Conservation (phyloP, 2,797 vertebrate species). For the Scolopax bukidnonensis region DNA sequence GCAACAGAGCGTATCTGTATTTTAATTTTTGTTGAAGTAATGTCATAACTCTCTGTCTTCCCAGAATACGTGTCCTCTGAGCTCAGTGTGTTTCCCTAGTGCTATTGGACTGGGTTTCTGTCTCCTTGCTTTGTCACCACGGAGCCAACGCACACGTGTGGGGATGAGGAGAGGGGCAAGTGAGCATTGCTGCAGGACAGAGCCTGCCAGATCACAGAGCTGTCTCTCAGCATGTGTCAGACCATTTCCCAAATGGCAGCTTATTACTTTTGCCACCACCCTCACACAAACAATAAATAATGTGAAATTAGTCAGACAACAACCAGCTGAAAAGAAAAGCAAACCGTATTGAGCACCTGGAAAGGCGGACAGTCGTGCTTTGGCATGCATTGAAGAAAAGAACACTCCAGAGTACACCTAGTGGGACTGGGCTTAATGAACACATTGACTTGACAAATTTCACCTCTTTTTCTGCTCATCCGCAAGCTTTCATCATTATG, state of each 20-base stretch:
- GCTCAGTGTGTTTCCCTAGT: not conserved
- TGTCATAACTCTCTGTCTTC: not conserved
- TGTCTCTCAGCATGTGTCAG: not conserved
- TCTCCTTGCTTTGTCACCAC: not conserved
- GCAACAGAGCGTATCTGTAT: not conserved
- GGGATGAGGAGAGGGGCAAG: not conserved
- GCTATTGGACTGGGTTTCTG: not conserved
- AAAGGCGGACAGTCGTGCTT: not conserved
- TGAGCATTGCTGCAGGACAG: not conserved
- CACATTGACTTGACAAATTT: conserved; percentile 5
- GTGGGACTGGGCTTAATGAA: not conserved
- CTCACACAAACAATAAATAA: conserved; percentile 3
- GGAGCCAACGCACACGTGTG: fast-evolving
- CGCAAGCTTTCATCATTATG: not conserved
- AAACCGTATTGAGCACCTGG: not conserved
- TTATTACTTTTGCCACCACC: not conserved
- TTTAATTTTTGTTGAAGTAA: not conserved
- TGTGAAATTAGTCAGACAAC: not conserved
- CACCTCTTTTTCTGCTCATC: not conserved
- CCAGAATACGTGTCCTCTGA: not conserved
- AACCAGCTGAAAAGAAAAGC: not conserved
- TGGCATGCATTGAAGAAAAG: not conserved
- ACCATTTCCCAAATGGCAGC: not conserved
- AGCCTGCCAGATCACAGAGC: not conserved
- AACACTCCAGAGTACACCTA: not conserved